Base-by-base conservation (phyloP, 2,888 invertebrate species). In the Hyalella azteca region DNA sequence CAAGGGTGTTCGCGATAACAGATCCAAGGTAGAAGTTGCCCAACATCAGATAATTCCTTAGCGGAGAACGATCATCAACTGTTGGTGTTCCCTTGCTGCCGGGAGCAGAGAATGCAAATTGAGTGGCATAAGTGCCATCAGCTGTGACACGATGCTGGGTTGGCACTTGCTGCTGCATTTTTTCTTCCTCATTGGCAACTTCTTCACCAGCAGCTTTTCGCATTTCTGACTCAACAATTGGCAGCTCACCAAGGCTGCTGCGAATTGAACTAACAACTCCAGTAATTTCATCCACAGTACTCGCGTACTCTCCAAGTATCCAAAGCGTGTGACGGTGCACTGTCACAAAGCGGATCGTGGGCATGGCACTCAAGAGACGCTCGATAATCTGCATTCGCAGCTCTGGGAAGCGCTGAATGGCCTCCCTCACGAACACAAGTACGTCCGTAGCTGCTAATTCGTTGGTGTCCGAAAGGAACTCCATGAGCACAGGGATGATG, bases 121-220 rank as follows among this genome's bases (percentile, higher is more conserved):
- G 98, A 3, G 97, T 94, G 39, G 98, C 99, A 88, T 99, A 99
- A 0, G 98, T 98, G 29, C 99, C 99, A 90, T 99, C 99, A 48
- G 98, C 98, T 73, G 99, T 99, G 59, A 99, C 97, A 81, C 95
- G 89, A 86, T 93, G 93, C 45, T 92, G 91, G 2, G 89, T 87
- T 78, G 86, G 86, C 40, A 81, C 32, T 73, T 19, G 39, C 81
- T 82, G 79, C 78, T 85, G 77, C 85, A 85, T 40, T 86, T 86
- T 75, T 79, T 87, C 88, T 3, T 88, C 87, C 81, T 88, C 89
- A 78, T 92, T 91, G 29, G 91, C 90, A 7, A 90, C 88, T 85
- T 90, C 90, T 75, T 93, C 93, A 5, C 94, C 95, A n/a, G 93
- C 90, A 79, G 93, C 91, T 85, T 93, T 91, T 85, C 91, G 92